These are phyloP conservation scores for Dorcus parallelipipedus DNA, from an alignment of 2,888 invertebrate genomes.

Conservation along the genomic window DNA sequence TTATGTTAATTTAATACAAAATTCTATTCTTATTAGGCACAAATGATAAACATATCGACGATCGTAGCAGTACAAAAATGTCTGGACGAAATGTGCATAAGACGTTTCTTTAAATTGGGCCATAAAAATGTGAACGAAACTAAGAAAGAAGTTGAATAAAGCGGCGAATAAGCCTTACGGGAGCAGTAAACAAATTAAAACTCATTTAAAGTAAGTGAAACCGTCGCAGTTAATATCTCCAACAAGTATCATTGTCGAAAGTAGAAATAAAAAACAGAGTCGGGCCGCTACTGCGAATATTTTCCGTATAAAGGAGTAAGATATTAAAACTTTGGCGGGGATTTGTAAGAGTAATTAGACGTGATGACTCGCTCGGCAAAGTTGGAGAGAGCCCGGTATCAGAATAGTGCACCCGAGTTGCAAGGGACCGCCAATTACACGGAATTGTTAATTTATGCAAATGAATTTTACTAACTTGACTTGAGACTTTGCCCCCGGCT, in stretches of 20 bases:
- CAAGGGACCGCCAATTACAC: slow-evolving; percentile 31
- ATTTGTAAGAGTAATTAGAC: slow-evolving; percentile 43
- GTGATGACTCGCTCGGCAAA: slow-evolving; percentile 35
- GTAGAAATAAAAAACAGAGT: slow-evolving; percentile 16
- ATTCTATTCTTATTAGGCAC: too few species aligned
- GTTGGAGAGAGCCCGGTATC: slow-evolving; percentile 24
- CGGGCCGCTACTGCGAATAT: slow-evolving; percentile 15
- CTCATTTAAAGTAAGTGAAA: slow-evolving; percentile 23
- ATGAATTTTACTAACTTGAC: slow-evolving; percentile 33
- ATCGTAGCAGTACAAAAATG: too few species aligned
- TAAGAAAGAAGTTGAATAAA: too few species aligned
- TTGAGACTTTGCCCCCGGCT: slow-evolving; percentile 15
- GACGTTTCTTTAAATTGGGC: too few species aligned
- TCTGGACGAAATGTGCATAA: too few species aligned
- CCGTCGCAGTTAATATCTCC: slow-evolving; percentile 20
- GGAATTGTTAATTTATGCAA: slow-evolving; percentile 41
- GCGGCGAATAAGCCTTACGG: slow-evolving; percentile 5
- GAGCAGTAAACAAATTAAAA: slow-evolving; percentile 25
- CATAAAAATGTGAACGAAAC: too few species aligned
- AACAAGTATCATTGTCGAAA: slow-evolving; percentile 8
- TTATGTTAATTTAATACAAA: too few species aligned
- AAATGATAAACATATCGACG: too few species aligned
- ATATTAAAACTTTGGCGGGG: slow-evolving; percentile 41
- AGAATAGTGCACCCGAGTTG: slow-evolving; percentile 29
- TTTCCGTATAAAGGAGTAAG: slow-evolving; percentile 26